Evolutionary conservation across 2,113 vertebrate species (phyloP).

Genomic region (Hucho hucho): DNA sequence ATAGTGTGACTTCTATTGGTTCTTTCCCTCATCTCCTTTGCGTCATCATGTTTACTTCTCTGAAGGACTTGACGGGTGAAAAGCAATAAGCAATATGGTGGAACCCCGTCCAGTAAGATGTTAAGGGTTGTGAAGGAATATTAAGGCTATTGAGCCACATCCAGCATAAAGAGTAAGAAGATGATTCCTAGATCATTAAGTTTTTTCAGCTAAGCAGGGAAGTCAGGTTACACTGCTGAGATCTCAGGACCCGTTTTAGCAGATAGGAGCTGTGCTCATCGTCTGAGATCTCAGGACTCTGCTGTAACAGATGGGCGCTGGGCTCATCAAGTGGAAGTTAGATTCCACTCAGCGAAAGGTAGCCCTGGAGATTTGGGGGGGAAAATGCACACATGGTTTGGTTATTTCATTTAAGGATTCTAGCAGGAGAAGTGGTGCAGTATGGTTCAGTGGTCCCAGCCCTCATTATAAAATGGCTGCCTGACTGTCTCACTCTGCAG

Average conservation of each 20-base stretch:
- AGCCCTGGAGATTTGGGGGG: constrained; percentile 69
- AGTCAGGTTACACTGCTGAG: constrained; percentile 38
- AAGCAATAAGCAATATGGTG: too few species aligned
- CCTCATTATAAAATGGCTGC: constrained; percentile 76
- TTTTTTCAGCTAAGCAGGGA: constrained; percentile 20
- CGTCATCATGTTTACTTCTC: too few species aligned
- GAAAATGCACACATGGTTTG: constrained; percentile 75
- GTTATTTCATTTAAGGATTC: constrained; percentile 80
- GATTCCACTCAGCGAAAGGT: constrained; percentile 61
- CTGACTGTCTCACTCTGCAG: constrained; percentile 74
- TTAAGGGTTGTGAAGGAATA: too few species aligned
- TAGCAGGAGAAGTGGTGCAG: constrained; percentile 66
- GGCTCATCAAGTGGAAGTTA: constrained; percentile 45
- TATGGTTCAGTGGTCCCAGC: constrained; percentile 70
- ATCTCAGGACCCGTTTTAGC: too few species aligned
- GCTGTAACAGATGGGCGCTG: constrained; percentile 63
- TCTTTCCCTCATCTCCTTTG: too few species aligned
- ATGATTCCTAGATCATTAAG: too few species aligned
- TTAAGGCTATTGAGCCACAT: constrained; percentile 5
- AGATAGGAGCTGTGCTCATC: too few species aligned
- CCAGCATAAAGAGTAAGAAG: too few species aligned
- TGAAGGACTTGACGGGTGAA: too few species aligned
- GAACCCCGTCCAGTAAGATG: too few species aligned
- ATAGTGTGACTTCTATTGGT: too few species aligned
- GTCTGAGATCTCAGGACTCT: constrained; percentile 33